Conservation (phyloP, 2,797 vertebrate species). For the Scarus forsteni region DNA sequence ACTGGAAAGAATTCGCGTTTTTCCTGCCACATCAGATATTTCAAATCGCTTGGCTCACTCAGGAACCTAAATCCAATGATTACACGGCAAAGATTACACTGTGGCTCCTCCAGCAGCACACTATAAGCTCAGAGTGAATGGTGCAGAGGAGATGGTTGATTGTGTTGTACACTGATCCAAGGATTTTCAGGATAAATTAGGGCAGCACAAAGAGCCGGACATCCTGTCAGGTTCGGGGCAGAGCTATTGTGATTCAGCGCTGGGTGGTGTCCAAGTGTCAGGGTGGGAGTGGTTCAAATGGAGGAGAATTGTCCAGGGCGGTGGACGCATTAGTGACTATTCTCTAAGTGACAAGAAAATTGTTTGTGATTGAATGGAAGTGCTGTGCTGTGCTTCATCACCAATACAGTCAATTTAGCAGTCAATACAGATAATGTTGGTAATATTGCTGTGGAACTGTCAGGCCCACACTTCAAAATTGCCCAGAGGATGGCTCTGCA, state of each 20-base stretch:
- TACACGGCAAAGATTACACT: constrained; percentile 80
- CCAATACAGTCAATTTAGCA: constrained; percentile 13
- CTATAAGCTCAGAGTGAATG: constrained; percentile 63
- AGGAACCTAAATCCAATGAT: constrained; percentile 76
- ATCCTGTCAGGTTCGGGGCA: constrained; percentile 49
- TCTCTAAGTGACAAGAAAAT: constrained; percentile 29
- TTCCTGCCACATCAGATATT: constrained; percentile 65
- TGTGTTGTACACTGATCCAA: constrained; percentile 73
- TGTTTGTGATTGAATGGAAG: constrained; percentile 19
- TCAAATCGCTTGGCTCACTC: constrained; percentile 58
- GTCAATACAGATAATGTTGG: background rate
- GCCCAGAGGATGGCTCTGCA: no score
- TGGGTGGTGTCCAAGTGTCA: constrained; percentile 38
- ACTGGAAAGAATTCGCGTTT: constrained; percentile 52
- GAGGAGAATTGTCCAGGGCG: constrained; percentile 28
- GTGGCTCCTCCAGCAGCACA: constrained; percentile 68
- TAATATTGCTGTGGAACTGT: background rate
- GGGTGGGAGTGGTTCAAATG: constrained; percentile 38
- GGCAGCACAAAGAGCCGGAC: constrained; percentile 57
- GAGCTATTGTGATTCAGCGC: constrained; percentile 24
- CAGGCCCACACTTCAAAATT: no score
- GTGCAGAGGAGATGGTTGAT: constrained; percentile 60
- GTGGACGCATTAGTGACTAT: constrained; percentile 35
- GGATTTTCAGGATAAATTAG: constrained; percentile 73
- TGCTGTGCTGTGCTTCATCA: constrained; percentile 3